Evolutionary conservation across 2,888 invertebrate genomes (phyloP), one percentile per base, ranked within the genome.

Genomic region (Anodontia alba): DNA sequence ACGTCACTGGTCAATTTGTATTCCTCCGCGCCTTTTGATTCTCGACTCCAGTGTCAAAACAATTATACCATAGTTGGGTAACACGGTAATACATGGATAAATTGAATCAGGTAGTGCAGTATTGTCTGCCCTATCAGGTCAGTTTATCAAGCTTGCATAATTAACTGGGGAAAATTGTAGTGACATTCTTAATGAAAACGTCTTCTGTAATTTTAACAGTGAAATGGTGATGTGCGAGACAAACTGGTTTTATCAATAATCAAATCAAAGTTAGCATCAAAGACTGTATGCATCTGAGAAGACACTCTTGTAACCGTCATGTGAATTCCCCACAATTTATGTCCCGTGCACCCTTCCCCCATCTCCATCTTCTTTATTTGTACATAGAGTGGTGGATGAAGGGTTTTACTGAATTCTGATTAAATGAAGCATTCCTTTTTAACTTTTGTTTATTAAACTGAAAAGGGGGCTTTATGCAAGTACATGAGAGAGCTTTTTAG

Each of bases 51-150:
- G 62, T 84, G 83, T 84, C 83, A 84, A 78, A 76, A 84, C 78
- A 81, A 84, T 84, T 84, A 81, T 72, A 73, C 75, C 62, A 69
- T 66, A 49, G 76, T 84, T 78, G 76, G 73, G 80, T 70, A 84
- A 80, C 57, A 76, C 76, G 83, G 70, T 36, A 67, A 36, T 67
- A 42, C 43, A 67, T 42, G 62, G 68, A 54, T 57, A 67, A 42
- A 33, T 33, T 62, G 17, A 23, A 33, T 33, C 62, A 3, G 33
- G 33, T 33, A 31, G 62, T 62, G 62, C 62, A 33, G 62, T 62
- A 62, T 62, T 62, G 62, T 62, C 23, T 17, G 17, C 23, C 31
- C 62, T 62, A 62, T 62, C 62, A 33, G 33, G 62, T 33, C 33
- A 33, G 7, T 62, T 62, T 62, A 62, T 62, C 62, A 33, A 62